Evolutionary conservation across 1,140 invertebrate species (phyloP).

Genomic region (Drosophila rhopaloa): DNA sequence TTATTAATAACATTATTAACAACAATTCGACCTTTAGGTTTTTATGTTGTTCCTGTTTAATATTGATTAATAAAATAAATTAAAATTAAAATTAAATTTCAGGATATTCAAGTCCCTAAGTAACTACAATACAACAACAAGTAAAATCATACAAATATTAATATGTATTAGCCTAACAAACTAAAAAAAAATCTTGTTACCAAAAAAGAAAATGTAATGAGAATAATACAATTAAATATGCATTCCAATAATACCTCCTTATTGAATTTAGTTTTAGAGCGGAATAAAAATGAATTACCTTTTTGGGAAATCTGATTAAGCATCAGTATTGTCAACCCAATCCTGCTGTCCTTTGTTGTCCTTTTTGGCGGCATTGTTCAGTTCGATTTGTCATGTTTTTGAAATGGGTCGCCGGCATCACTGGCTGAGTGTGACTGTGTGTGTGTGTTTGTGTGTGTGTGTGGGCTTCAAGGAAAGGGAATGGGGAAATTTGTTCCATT

Average conservation of each 20-base stretch:
- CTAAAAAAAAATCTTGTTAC: no score
- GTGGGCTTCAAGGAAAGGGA: not conserved
- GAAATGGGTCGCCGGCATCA: slow-evolving; percentile 32
- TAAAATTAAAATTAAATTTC: no score
- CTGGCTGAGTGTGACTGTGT: slow-evolving; percentile 2
- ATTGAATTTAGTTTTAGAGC: slow-evolving; percentile 4
- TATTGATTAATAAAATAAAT: no score
- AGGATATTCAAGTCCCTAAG: no score
- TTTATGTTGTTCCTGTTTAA: no score
- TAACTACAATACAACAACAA: no score
- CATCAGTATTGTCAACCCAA: not conserved
- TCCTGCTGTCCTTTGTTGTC: slow-evolving; percentile 2
- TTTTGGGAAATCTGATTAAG: slow-evolving; percentile 7
- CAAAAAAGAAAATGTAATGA: no score
- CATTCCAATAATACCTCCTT: not conserved
- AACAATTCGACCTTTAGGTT: no score
- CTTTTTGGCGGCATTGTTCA: not conserved
- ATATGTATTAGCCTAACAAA: no score
- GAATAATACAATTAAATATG: no score
- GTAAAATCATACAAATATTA: no score
- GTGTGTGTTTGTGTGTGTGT: slow-evolving; percentile 11
- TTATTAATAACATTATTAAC: no score
- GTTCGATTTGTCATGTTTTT: slow-evolving; percentile 32
- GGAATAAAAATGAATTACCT: slow-evolving; percentile 27
- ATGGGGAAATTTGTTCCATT: slow-evolving; percentile 74